Evolutionary conservation across 35 echinoderm and acorn worm genomes (phyloP), one percentile per base, ranked within the genome.

Genomic region (Strongylocentrotus purpuratus): DNA sequence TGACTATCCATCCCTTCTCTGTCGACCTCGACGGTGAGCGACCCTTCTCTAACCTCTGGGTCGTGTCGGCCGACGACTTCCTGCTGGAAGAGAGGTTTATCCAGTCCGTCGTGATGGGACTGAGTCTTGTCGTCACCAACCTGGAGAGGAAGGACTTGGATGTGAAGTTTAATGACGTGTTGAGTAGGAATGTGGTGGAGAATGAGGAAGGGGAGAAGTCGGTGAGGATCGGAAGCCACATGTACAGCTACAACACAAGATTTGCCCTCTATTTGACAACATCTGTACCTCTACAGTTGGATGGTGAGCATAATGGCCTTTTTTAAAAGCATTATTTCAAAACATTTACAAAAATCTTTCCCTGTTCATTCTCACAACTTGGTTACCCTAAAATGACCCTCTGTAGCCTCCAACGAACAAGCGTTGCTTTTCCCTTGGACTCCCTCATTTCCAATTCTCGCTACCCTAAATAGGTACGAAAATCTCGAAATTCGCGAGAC

Each of bases 101-200:
- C 87, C 96, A 99, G 47, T 96, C 96, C 32, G 94, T 99, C 20
- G 88, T 95, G 31, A 59, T 97, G 7, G 98, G 98, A 28, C 91
- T 97, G 85, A 95, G 95, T n/a, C 12, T 99, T n/a, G 94, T 99
- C 31, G 91, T 99, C 7, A 99, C 94, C 9, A 94, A 99, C 86
- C 58, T 99, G 3, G 98, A 99, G 94, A 95, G 98, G 85, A 70
- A 46, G 31, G 95, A 95, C 28, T 85, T 98, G 6, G 96, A 59
- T 12, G 86, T 94, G 33, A 78, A 86, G 94, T 97, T 99, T 45
- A 61, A 32, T 32, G 96, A 99, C 31, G 46, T 99, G 86, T 41
- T 99, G 33, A 10, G 5, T 7, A 93, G 98, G 46, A 99, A 99
- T 47, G 86, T 99, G 20, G 93, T 92, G 5, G 86, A 95, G 33